Evolutionary conservation across 2,113 vertebrate genomes (phyloP).

Genomic region (Fukomys damarensis): DNA sequence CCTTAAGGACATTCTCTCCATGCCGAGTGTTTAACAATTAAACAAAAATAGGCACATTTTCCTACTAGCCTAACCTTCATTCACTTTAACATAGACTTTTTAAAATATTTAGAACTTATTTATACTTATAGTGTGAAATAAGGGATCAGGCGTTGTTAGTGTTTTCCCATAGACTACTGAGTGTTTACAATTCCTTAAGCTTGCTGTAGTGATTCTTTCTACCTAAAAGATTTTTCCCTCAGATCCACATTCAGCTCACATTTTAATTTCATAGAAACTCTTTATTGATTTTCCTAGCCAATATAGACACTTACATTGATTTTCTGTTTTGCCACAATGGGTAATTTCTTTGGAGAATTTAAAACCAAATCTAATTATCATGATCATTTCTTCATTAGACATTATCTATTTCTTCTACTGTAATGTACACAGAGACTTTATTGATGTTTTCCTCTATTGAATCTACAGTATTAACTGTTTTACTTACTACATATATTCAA

Average conservation of each 20-base stretch:
- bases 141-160: neutral
- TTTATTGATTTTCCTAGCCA: neutral
- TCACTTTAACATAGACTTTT: neutral
- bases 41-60: neutral
- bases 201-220: neutral
- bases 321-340: neutral
- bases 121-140: neutral
- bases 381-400: neutral
- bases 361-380: neutral
- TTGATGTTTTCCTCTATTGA: neutral
- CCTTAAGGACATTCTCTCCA: neutral
- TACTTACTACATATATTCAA: neutral
- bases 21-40: conserved; percentile 13
- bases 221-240: neutral
- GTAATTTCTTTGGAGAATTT: neutral
- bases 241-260: neutral
- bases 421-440: neutral
- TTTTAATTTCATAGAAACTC: neutral
- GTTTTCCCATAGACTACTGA: neutral
- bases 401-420: neutral
- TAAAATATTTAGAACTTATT: neutral
- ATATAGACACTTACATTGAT: neutral
- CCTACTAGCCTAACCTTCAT: neutral
- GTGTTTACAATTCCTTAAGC: neutral
- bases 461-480: neutral